These are phyloP conservation scores for Amphimallon solstitiale DNA, from an alignment of 2,888 invertebrate genomes.

Conservation along the genomic window DNA sequence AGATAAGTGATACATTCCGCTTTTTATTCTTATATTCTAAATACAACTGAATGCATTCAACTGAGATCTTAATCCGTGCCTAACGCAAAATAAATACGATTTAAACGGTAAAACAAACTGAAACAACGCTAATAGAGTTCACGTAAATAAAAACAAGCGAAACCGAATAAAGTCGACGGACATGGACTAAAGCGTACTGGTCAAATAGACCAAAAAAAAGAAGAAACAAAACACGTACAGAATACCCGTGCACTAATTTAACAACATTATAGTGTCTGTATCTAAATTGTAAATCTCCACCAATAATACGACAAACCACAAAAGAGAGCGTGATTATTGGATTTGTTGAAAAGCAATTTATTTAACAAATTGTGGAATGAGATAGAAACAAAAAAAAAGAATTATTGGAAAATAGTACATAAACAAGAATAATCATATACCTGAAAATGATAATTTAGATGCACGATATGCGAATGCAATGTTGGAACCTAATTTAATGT, in stretches of 20 bases:
- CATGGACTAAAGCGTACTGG: background rate
- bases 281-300: constrained; percentile 30
- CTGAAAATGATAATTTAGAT: no score
- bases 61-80: background rate
- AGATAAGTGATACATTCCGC: background rate
- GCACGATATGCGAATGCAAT: no score
- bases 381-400: background rate
- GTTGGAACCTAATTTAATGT: no score
- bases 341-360: constrained; percentile 29
- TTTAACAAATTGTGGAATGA: constrained; percentile 10
- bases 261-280: constrained; percentile 6
- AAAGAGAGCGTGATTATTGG: constrained; percentile 26
- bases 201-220: constrained; percentile 5
- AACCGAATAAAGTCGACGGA: background rate
- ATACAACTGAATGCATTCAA: background rate
- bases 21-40: background rate
- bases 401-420: no score
- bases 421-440: no score
- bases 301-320: constrained; percentile 28
- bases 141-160: background rate
- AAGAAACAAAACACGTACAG: background rate
- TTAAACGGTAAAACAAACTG: background rate
- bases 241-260: background rate
- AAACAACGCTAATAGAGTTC: background rate
- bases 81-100: background rate